Base-by-base conservation (phyloP, 2,113 vertebrate species). In the Strix aluco region DNA sequence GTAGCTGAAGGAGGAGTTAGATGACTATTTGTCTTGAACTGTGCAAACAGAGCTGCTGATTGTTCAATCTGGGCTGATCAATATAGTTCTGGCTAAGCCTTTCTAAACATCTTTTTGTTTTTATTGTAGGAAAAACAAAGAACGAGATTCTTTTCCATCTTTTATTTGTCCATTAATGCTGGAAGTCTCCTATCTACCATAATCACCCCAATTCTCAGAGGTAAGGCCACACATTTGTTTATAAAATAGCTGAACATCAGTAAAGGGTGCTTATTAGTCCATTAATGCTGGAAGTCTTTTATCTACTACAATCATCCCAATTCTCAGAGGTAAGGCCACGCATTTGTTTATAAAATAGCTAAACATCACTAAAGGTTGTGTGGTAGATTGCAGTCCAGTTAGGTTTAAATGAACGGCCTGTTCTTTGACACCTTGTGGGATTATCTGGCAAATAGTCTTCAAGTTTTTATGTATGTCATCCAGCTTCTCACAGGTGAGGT, bases 141-240 rank as follows among this genome's bases (percentile, higher is more conserved):
- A 92, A 98, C 97, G 80, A 98, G 97, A 5, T 99, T 99, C 97
- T 99, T 99, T 97, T 99, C 99, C 58, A 98, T 99, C 34, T 99
- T 99, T 97, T 99, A 99, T 92, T 94, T 99, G 92, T 98, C 99
- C 86, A 99, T 99, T 96, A 99, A 99, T 78, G 98, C 98, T 72
- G 99, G 99, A 90, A 99, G 99, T 97, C 98, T 99, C 49, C 61
- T 99, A 21, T 99, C 99, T 30, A 99, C 99, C 15, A 97, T 99
- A 86, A 96, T 99, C 95, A 99, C 99, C 3, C 99, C 99, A 30
- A 97, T 97, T 38, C 98, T 99, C 83, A 98, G 98, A 99, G 99
- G 99, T 99, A 98, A 82, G 89, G 30, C 51, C 59, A 51, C 5
- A 2, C 5, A 8, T 66, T 86, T 78, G 8, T 79, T 92, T 49